Conservation (phyloP, 2,797 vertebrate species). For the Lagorchestes hirsutus region DNA sequence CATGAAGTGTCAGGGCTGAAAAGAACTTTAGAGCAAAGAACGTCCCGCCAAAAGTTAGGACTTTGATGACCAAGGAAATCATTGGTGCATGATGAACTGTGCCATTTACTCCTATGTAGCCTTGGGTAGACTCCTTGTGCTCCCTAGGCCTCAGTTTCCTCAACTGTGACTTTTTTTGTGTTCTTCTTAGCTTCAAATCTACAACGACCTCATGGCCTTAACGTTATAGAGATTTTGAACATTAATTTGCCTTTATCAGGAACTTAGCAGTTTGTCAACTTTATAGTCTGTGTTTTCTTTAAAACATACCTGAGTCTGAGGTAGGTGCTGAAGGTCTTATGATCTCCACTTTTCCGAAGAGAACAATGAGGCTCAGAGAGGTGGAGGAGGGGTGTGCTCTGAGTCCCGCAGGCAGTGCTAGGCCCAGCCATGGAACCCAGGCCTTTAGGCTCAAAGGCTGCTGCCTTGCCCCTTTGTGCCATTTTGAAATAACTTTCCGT, state of each 20-base stretch:
- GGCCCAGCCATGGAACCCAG: background rate
- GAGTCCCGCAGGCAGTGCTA: background rate
- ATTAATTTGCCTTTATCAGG: background rate
- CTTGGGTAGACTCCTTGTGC: background rate
- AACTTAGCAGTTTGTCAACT: background rate
- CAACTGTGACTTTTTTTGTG: background rate
- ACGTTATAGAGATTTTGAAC: background rate
- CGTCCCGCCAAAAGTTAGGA: background rate
- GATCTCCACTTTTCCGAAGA: background rate
- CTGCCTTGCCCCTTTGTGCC: background rate
- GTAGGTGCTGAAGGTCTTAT: background rate
- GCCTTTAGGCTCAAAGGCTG: background rate
- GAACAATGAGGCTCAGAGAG: background rate
- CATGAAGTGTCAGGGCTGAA: background rate
- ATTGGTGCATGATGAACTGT: background rate
- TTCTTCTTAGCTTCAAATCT: background rate
- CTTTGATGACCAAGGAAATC: background rate
- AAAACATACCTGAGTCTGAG: background rate
- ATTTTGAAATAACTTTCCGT: constrained; percentile 36
- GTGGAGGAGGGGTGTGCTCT: background rate
- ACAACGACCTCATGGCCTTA: background rate
- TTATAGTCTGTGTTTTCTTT: background rate
- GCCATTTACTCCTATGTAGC: background rate
- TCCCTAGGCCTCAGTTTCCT: background rate
- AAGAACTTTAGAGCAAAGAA: background rate